Percentiles rank a stretch among this genome's conserved stretches.
Evolutionary conservation across 2,888 invertebrate species (phyloP).

Genomic region (Hofmannophila pseudospretella): DNA sequence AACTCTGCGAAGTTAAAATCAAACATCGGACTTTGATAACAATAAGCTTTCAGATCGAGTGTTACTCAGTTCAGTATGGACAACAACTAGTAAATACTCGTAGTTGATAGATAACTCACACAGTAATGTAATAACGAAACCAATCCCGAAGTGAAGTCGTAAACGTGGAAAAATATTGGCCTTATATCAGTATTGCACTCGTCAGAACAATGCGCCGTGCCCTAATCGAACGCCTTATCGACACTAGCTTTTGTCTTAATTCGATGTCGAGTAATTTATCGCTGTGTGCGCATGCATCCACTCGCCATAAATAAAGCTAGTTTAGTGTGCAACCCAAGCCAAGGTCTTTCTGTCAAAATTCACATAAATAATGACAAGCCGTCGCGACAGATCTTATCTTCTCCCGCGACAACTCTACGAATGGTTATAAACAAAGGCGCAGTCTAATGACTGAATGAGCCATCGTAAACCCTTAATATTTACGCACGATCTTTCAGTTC

Average conservation of each 20-base stretch:
- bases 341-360: conserved; percentile 65
- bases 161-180: conserved; percentile 61
- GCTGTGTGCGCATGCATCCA: conserved; percentile 42
- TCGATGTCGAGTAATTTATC: conserved; percentile 66
- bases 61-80: too few relatives aligned
- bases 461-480: conserved; percentile 72
- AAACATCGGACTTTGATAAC: too few relatives aligned
- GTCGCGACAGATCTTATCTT: conserved; percentile 30
- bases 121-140: conserved; percentile 19
- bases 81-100: too few relatives aligned
- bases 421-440: conserved; percentile 67
- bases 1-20: too few relatives aligned
- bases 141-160: conserved; percentile 54
- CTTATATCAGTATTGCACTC: conserved; percentile 55
- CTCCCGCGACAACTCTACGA: conserved; percentile 52
- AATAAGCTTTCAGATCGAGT: too few relatives aligned
- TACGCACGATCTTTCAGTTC: conserved; percentile 69
- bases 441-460: conserved; percentile 72
- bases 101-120: conserved; percentile 15
- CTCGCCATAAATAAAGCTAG: conserved; percentile 68
- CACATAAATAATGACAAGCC: conserved; percentile 69
- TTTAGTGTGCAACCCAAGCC: conserved; percentile 48
- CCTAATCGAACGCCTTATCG: conserved; percentile 62
- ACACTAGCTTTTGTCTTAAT: conserved; percentile 71
- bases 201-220: conserved; percentile 60